phyloP scores from a whole-genome alignment of 2,113 vertebrate species.

The Pogona vitticeps region DNA sequence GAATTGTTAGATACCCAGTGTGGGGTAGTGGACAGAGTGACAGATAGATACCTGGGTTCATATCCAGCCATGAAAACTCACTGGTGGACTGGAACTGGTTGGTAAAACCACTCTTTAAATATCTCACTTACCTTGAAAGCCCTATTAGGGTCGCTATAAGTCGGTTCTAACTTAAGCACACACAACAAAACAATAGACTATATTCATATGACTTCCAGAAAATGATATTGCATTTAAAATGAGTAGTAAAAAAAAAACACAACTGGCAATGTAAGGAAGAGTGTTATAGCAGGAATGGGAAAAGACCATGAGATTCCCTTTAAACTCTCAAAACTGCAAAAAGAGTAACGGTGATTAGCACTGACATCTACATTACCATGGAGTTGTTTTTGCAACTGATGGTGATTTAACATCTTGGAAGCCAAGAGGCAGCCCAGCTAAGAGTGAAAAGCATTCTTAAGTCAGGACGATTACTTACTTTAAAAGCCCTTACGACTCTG shows the following conservation, averaged over 20 bases:
- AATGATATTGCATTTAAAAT: not conserved
- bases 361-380: slow-evolving; percentile 17
- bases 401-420: slow-evolving; percentile 36
- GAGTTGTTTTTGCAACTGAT: slow-evolving; percentile 29
- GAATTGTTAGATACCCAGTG: no score
- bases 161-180: no score
- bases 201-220: not conserved
- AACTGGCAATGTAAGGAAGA: not conserved
- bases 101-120: no score
- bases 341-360: slow-evolving; percentile 10
- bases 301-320: not conserved
- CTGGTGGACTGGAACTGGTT: no score
- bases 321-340: slow-evolving; percentile 13
- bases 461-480: not conserved
- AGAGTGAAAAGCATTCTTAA: slow-evolving; percentile 3
- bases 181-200: not conserved
- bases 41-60: no score
- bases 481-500: not conserved
- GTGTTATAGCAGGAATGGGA: not conserved
- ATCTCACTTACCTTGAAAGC: no score
- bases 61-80: no score
- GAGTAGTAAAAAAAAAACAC: not conserved
- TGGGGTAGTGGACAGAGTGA: no score
- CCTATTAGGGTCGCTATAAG: no score
- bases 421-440: not conserved